Evolutionary conservation across 2,888 invertebrate species (phyloP), one percentile per base, ranked within the genome.

Genomic region (Drosophila gaucha): DNA sequence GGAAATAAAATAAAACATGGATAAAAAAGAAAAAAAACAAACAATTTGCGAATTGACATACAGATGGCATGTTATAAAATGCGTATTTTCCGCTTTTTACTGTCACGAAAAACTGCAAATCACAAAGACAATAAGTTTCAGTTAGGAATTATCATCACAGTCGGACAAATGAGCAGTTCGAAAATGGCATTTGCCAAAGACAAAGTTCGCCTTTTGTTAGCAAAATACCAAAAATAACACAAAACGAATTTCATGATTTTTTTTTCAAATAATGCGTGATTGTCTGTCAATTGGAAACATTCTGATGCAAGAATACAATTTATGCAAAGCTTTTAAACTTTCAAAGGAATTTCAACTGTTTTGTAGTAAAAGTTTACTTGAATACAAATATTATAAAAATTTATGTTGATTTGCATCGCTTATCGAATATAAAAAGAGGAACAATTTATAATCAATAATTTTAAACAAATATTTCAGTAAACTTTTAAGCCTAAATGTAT

Each of bases 11-110:
- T 12, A 28, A 24, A 36, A 16, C 14, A 26, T 9, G 16, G 36
- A 22, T 44, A 54, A 65, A 33, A 33, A 62, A 16, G 35, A 28
- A 39, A 22, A 46, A 46, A 57, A 14, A 26, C 10, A 24, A 43
- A 67, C 20, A 56, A 31, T 63, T 63, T 44, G 12, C 31, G 38
- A 57, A 46, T 41, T 36, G n/a, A 28, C 26, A 49, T 24, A 18
- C n/a, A 3, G 16, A 44, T 30, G 33, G 14, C 54, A 63, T 44
- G 30, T 10, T 24, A 14, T 41, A 35, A n/a, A 49, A 24, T 10
- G 14, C 3, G 4, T 41, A 44, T 28, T 35, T 2, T 18, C 6
- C 1, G 9, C 14, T 2, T 39, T 24, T 31, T 35, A 35, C 46
- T 51, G 33, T 3, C 30, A 28, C 50, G 6, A 8, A 39, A 31